These are phyloP conservation scores for Pangasius djambal DNA, from an alignment of 2,797 vertebrate species.

Conservation along the genomic window DNA sequence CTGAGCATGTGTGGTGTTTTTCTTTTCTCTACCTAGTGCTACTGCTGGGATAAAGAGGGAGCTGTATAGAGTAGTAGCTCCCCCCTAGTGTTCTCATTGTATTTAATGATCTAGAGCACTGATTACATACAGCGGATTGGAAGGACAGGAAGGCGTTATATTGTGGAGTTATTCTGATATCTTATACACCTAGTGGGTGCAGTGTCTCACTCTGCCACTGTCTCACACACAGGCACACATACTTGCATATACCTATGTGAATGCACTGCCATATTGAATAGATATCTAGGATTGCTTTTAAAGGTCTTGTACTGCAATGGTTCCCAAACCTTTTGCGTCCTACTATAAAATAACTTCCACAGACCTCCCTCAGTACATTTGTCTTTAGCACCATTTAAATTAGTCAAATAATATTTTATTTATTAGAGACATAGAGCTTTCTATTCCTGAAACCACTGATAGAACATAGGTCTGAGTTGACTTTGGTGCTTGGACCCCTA, in stretches of 20 bases:
- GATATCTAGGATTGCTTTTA: neutral
- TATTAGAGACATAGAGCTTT: neutral
- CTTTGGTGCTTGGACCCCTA: neutral
- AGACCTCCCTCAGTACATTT: neutral
- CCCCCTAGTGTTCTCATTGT: conserved; percentile 11
- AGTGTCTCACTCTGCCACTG: neutral
- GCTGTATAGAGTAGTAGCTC: neutral
- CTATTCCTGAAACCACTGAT: neutral
- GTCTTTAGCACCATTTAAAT: neutral
- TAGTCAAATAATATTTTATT: neutral
- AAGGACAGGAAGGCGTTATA: neutral
- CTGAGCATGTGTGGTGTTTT: conserved; percentile 1
- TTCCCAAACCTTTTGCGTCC: neutral
- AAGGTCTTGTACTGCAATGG: neutral
- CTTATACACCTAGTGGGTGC: too few relatives aligned
- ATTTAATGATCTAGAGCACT: conserved; percentile 18
- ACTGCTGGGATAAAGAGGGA: conserved; percentile 27
- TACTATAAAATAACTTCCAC: neutral
- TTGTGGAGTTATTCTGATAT: conserved; percentile 14
- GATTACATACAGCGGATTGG: neutral
- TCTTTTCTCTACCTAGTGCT: conserved; percentile 2
- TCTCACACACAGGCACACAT: neutral
- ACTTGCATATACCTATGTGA: neutral
- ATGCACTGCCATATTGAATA: neutral
- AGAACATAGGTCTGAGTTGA: neutral